Base-by-base conservation (phyloP, 2,888 invertebrate genomes). In the Platerodrilus igneus region DNA sequence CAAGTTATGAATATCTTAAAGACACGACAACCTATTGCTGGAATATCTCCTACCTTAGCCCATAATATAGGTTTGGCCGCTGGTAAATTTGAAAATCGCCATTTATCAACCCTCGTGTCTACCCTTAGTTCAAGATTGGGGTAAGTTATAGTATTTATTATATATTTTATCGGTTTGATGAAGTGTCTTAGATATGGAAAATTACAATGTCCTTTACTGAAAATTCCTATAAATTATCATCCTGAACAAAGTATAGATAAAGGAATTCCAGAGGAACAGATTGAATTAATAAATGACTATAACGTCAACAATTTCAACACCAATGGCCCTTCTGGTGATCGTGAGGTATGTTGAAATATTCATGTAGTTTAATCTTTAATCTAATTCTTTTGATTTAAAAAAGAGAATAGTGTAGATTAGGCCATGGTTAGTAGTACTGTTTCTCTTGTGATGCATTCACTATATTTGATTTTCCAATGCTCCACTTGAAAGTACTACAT, bases 1-100 rank as follows among this genome's bases (percentile, higher is more conserved):
- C 77, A 79, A 70, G 79, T 72, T 11, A 58, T 65, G 59, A 63
- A 55, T 32, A 63, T 65, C 25, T 58, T 66, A 13, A 67, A 65
- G 41, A 59, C 55, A 2, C 48, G 57, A 25, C 63, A 64, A 41
- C 58, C 61, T 0, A 50, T 64, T 4, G 55, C 57, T 22, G 66
- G 66, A 2, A 62, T 69, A 33, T 68, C 68, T 2, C 68, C 68
- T 2, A 68, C 69, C 4, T 47, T 69, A 18, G 66, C 68, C 0
- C 67, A 68, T 38, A 69, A 69, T 41, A 69, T 69, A 33, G 65
- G 62, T 19, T 38, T 69, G 16, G 68, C 67, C 3, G 67, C 68
- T n/a, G 63, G 62, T 25, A 62, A 60, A 45, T 39, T 64, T 16
- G 59, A 64, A 26, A 56, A 52, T 21, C 54, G 57, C 30, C 63